Percentiles rank a stretch among this genome's conserved stretches.
These are phyloP conservation scores for Lucilia cuprina DNA, from an alignment of 1,140 invertebrate genomes.

Conservation along the genomic window DNA sequence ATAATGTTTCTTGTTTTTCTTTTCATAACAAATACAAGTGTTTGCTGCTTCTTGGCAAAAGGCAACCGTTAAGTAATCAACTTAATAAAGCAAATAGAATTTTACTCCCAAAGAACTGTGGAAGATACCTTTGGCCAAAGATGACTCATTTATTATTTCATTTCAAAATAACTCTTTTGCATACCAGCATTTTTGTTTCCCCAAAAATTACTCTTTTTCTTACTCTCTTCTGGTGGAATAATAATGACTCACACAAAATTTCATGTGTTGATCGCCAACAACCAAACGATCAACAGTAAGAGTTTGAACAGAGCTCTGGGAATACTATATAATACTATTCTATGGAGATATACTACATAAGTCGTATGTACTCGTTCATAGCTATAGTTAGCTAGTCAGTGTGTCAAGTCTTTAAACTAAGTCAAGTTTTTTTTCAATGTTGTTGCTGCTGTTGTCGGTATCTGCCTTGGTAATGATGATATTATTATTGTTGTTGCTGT, in stretches of 20 bases:
- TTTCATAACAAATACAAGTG: background rate
- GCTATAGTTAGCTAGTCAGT: background rate
- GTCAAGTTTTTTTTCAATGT: background rate
- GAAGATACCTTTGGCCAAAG: background rate
- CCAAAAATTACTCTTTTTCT: background rate
- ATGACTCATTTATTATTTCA: background rate
- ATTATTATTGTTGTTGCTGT: constrained; percentile 7
- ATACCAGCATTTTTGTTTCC: background rate
- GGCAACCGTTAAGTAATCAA: no score
- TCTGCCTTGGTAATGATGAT: constrained; percentile 19
- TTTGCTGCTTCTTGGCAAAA: background rate
- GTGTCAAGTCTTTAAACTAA: constrained; percentile 12
- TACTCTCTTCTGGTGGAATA: background rate
- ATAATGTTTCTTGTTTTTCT: background rate
- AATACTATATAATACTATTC: background rate
- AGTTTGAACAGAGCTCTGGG: background rate
- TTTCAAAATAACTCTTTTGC: background rate
- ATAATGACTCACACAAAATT: background rate
- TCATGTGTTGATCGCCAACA: background rate
- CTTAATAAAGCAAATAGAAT: no score
- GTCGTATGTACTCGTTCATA: background rate
- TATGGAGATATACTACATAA: background rate
- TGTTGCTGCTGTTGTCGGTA: background rate
- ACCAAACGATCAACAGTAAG: background rate
- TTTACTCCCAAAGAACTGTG: background rate